Conservation (phyloP, 2,113 vertebrate species). For the Antennarius striatus region DNA sequence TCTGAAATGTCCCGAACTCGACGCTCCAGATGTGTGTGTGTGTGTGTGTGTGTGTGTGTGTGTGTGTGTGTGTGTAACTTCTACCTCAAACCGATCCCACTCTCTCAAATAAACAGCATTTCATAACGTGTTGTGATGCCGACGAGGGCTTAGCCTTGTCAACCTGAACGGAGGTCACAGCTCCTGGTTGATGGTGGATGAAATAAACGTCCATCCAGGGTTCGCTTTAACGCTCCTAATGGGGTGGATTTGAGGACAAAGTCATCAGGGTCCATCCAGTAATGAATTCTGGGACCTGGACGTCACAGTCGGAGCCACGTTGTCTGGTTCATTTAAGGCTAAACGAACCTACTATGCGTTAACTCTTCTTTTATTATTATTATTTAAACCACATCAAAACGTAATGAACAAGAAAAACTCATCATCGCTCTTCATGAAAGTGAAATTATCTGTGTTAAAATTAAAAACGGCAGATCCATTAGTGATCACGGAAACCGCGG, state of each 20-base stretch:
- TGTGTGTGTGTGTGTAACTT: constrained; percentile 21
- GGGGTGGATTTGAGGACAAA: constrained; percentile 37
- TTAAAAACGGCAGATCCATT: constrained; percentile 22
- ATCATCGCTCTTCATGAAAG: constrained; percentile 32
- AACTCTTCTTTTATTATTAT: constrained; percentile 18
- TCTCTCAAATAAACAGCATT: constrained; percentile 42
- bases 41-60: neutral
- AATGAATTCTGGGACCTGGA: constrained; percentile 41
- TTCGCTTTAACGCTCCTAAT: constrained; percentile 15
- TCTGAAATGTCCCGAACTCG: neutral
- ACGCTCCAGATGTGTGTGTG: constrained; percentile 19
- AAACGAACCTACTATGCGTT: constrained; percentile 31
- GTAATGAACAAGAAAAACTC: constrained; percentile 33
- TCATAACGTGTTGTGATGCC: constrained; percentile 32
- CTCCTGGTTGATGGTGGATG: no score
- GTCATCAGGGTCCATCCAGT: constrained; percentile 27
- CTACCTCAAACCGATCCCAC: constrained; percentile 18
- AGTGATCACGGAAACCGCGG: constrained; percentile 24
- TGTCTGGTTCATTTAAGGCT: constrained; percentile 53
- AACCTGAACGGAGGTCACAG: constrained; percentile 26
- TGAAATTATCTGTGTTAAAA: constrained; percentile 14
- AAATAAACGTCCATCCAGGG: neutral
- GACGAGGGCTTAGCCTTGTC: constrained; percentile 25
- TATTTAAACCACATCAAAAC: constrained; percentile 22
- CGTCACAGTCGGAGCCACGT: constrained; percentile 32